phyloP scores from a whole-genome alignment of 2,113 vertebrate genomes.

The Artemisiospiza belli region DNA sequence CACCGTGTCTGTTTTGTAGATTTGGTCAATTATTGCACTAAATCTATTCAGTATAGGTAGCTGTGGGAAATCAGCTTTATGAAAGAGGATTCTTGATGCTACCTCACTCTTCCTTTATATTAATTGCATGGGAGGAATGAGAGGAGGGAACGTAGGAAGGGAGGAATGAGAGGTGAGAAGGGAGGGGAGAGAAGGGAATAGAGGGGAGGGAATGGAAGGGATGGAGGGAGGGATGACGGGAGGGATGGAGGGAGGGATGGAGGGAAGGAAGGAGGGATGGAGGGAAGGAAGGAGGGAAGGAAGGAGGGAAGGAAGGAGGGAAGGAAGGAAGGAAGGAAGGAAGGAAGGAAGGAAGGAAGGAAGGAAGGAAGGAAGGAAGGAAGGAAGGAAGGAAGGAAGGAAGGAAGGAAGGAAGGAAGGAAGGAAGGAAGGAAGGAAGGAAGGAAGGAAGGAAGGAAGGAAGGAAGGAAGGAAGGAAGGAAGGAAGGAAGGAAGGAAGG shows the following conservation, averaged over 20 bases:
- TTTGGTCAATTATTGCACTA: background rate
- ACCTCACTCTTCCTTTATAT: background rate
- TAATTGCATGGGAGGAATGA: background rate
- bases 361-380: too few relatives aligned
- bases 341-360: background rate
- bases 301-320: background rate
- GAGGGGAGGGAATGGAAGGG: background rate
- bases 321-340: background rate
- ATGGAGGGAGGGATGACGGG: too few relatives aligned
- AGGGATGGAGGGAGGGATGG: fast-evolving
- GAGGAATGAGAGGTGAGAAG: background rate
- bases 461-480: too few relatives aligned
- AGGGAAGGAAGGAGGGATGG: background rate
- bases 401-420: too few relatives aligned
- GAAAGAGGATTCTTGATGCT: background rate
- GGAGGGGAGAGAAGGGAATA: too few relatives aligned
- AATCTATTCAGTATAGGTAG: background rate
- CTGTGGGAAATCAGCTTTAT: background rate
- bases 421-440: background rate
- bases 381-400: background rate
- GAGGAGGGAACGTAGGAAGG: background rate
- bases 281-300: background rate
- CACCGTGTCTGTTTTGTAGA: background rate
- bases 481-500: background rate
- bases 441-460: background rate